Evolutionary conservation across 2,888 invertebrate species (phyloP).

Genomic region (Lycophotia porphyrea): DNA sequence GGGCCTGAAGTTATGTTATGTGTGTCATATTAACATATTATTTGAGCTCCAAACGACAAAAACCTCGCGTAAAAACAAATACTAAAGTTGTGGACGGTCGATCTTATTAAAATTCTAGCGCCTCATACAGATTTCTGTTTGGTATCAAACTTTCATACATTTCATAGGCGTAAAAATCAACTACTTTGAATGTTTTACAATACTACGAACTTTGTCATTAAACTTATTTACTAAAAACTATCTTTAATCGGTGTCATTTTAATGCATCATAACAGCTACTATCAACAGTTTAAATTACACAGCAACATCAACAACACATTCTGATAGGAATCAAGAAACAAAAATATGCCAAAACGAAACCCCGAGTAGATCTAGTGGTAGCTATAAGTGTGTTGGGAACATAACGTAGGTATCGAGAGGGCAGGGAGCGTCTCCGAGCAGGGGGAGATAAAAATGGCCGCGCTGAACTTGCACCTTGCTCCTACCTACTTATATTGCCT

Average conservation of each 20-base stretch:
- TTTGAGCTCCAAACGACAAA: background rate
- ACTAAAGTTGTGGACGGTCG: background rate
- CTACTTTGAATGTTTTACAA: background rate
- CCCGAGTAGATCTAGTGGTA: slow-evolving; percentile 38
- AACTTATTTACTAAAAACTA: no score
- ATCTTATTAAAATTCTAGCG: background rate
- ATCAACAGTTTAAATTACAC: slow-evolving; percentile 6
- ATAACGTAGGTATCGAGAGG: slow-evolving; percentile 62
- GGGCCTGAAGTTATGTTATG: background rate
- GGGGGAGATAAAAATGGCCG: slow-evolving; percentile 88
- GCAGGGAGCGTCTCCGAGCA: slow-evolving; percentile 71
- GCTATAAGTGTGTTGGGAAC: slow-evolving; percentile 56
- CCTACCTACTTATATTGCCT: slow-evolving; percentile 57
- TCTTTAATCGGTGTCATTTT: background rate
- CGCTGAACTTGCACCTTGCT: slow-evolving; percentile 74
- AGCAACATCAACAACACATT: background rate
- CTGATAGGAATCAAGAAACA: slow-evolving; percentile 17
- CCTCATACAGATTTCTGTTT: background rate
- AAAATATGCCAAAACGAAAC: slow-evolving; percentile 43
- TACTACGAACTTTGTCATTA: background rate
- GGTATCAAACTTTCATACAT: background rate
- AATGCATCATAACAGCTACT: background rate
- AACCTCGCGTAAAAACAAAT: background rate
- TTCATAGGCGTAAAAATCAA: background rate
- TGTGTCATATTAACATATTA: background rate